A percentile compares a stretch with the other conserved stretches of the same genome.
phyloP scores from a whole-genome alignment of 2,888 invertebrate genomes.

The Cactoblastis cactorum region DNA sequence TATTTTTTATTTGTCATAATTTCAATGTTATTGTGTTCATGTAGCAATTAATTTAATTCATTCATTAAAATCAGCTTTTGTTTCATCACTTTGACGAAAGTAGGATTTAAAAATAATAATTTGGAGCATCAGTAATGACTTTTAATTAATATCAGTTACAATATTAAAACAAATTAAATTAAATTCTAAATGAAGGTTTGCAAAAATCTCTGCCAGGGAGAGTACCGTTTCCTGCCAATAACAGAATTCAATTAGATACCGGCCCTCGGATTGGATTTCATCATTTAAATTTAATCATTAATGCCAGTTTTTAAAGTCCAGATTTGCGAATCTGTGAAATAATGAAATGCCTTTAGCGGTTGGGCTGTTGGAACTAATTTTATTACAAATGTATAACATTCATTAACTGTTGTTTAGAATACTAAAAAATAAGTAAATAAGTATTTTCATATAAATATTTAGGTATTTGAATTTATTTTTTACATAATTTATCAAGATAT shows the following conservation, averaged over 20 bases:
- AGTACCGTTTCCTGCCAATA: conserved; percentile 22
- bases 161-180: conserved; percentile 13
- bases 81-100: not conserved
- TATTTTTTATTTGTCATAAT: too few species aligned
- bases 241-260: conserved; percentile 23
- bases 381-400: too few species aligned
- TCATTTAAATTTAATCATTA: conserved; percentile 11
- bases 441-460: too few species aligned
- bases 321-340: too few species aligned
- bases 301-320: not conserved
- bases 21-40: too few species aligned
- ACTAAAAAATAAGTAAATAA: too few species aligned
- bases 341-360: too few species aligned
- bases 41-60: not conserved
- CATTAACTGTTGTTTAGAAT: too few species aligned
- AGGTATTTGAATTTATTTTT: too few species aligned
- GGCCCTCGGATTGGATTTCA: conserved; percentile 4
- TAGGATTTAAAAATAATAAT: not conserved
- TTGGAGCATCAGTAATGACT: not conserved
- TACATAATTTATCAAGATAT: too few species aligned
- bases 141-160: conserved; percentile 3
- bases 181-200: conserved; percentile 20
- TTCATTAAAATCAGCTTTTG: not conserved
- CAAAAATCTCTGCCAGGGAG: conserved; percentile 18
- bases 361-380: too few species aligned